Conservation (phyloP, 1,140 invertebrate genomes). For the Euglossa dilemma region DNA sequence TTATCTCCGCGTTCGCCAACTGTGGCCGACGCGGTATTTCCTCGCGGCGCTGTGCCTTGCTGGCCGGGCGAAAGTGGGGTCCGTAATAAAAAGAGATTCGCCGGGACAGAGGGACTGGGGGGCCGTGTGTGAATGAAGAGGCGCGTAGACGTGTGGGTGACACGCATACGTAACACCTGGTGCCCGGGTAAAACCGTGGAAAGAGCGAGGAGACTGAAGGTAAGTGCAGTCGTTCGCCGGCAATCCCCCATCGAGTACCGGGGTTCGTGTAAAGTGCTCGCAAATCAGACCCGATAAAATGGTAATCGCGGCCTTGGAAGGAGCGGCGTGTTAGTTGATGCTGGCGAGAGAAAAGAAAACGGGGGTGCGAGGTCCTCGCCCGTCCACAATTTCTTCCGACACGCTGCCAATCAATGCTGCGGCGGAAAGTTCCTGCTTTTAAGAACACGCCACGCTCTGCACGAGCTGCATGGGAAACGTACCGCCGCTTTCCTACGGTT, state of each 20-base stretch:
- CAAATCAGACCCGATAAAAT: constrained; percentile 80
- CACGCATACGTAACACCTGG: constrained; percentile 22
- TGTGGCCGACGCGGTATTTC: too few species aligned
- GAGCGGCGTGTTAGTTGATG: constrained; percentile 29
- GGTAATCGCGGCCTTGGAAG: constrained; percentile 74
- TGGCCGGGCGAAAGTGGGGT: too few species aligned
- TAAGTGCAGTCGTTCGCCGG: constrained; percentile 66
- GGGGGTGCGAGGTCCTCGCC: constrained; percentile 41
- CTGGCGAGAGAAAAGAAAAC: constrained; percentile 30
- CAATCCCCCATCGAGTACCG: constrained; percentile 55
- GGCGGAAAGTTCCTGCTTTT: constrained; percentile 38
- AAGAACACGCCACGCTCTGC: constrained; percentile 38
- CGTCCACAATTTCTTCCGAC: constrained; percentile 61
- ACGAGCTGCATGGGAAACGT: constrained; percentile 25
- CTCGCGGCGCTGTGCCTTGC: too few species aligned
- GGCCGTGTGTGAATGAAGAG: neutral
- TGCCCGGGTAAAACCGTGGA: constrained; percentile 37
- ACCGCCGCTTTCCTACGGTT: neutral
- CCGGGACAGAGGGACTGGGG: neutral
- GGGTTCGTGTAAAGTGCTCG: constrained; percentile 76
- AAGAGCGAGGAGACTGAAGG: constrained; percentile 59
- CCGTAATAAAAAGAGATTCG: neutral
- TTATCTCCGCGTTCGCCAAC: too few species aligned
- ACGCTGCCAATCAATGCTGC: constrained; percentile 59
- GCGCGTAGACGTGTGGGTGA: neutral